Evolutionary conservation across 2,888 invertebrate genomes (phyloP).

Genomic region (Gandaritis pyraliata): DNA sequence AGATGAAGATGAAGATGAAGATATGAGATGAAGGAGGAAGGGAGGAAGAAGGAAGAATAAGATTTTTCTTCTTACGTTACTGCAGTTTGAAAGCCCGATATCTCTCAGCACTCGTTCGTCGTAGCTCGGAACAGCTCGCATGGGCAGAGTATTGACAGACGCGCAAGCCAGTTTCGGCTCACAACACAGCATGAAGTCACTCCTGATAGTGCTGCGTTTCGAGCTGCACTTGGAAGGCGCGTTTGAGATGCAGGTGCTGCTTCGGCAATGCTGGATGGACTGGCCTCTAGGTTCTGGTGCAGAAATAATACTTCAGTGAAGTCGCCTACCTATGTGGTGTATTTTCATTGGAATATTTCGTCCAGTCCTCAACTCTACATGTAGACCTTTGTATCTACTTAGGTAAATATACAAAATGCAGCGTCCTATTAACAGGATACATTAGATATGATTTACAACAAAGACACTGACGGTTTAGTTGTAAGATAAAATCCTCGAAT

Average conservation of each 20-base stretch:
- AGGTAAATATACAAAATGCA: no score
- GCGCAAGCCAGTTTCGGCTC: slow-evolving; percentile 6
- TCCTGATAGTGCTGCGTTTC: neutral
- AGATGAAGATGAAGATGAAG: no score
- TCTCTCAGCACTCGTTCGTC: slow-evolving; percentile 51
- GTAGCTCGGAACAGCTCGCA: slow-evolving; percentile 32
- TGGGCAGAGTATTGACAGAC: slow-evolving; percentile 14
- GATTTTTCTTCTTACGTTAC: slow-evolving; percentile 44
- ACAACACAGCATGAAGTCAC: slow-evolving; percentile 7
- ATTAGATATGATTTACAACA: no score
- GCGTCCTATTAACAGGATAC: no score
- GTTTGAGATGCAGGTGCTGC: slow-evolving; percentile 8
- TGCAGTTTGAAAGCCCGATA: slow-evolving; percentile 46
- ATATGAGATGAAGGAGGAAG: no score
- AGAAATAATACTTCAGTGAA: neutral
- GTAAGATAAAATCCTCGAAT: no score
- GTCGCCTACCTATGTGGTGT: no score
- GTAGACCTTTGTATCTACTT: no score
- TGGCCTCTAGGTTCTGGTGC: slow-evolving; percentile 7
- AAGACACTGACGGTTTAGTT: no score
- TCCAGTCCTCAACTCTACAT: no score
- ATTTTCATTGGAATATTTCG: no score
- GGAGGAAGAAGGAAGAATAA: no score
- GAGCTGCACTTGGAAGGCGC: neutral
- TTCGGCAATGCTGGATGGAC: neutral